phyloP scores from a whole-genome alignment of 1,140 invertebrate genomes.

The Drosophila sproati region DNA sequence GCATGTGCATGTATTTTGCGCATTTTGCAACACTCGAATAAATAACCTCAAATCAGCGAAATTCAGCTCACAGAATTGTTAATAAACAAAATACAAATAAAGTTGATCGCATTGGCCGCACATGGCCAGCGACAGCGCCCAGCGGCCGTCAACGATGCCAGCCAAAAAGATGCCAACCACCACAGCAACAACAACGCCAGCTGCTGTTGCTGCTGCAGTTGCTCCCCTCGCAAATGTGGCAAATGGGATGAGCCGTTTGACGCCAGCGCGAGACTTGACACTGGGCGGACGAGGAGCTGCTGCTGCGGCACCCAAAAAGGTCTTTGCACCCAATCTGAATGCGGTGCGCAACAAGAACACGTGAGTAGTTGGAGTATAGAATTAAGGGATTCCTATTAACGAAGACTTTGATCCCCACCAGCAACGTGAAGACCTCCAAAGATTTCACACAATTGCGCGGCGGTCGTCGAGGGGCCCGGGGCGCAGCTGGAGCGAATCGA shows the following conservation, averaged over 20 bases:
- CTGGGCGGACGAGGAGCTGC: constrained; percentile 83
- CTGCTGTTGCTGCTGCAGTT: constrained; percentile 6
- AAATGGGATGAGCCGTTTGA: constrained; percentile 72
- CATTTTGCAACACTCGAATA: constrained; percentile 18
- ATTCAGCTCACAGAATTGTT: constrained; percentile 1
- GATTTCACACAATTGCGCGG: constrained; percentile 68
- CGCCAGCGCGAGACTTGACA: constrained; percentile 86
- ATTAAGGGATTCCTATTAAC: not conserved
- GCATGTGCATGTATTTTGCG: constrained; percentile 19
- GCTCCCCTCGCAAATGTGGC: constrained; percentile 32
- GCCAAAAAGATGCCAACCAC: constrained; percentile 54
- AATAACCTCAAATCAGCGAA: constrained; percentile 54
- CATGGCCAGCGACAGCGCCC: constrained; percentile 24
- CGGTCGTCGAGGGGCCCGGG: constrained; percentile 46
- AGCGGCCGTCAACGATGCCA: constrained; percentile 50
- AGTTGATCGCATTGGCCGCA: constrained; percentile 15
- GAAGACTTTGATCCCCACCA: not conserved
- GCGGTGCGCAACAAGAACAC: constrained; percentile 80
- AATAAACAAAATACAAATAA: constrained; percentile 7
- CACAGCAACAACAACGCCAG: constrained; percentile 19
- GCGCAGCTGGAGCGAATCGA: constrained; percentile 49
- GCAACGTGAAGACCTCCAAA: constrained; percentile 81
- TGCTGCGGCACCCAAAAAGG: constrained; percentile 54
- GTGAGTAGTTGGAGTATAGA: constrained; percentile 49
- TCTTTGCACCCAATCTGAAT: constrained; percentile 80